Base-by-base conservation (phyloP, 2,888 invertebrate species). In the Euzophera pinguis region DNA sequence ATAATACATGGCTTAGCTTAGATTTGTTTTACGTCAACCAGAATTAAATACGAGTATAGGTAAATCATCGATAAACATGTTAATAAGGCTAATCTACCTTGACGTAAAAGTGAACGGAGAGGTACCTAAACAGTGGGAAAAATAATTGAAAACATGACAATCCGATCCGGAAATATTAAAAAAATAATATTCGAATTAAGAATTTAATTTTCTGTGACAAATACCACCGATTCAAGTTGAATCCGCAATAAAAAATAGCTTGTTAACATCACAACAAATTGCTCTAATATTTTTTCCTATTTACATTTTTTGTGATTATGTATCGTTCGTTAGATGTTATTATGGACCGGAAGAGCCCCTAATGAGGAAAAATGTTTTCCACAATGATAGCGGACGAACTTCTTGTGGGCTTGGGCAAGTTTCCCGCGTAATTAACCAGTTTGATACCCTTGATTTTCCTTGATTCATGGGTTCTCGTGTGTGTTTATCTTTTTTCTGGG, bases 321-420 rank as follows among this genome's bases (percentile, higher is more conserved):
- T 69, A 68, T 69, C 70, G 68, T 77, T 80, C 72, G 71, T 78
- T 77, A 78, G 67, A 60, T 65, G 69, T 71, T 78, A 75, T 76
- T 72, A 73, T 64, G 64, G 64, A 61, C 61, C 61, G 62, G 59
- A 60, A 67, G 61, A 64, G 63, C 58, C 61, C 64, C 68, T 84
- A 79, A 84, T 79, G 79, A 84, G 78, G 78, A 81, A 80, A 82
- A 83, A 79, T 70, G 75, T 65, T 71, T 64, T 54, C 65, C 62
- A 56, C 69, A 71, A 65, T 74, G 69, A 73, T 74, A 68, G 65
- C 62, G 63, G 62, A 61, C 62, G 64, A 80, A 77, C 69, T 76
- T 77, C 66, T 65, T 64, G 59, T 52, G 65, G 61, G 65, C 65
- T 61, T 65, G 60, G 67, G 58, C 63, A 74, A 77, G 67, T 79